A percentile compares a stretch with the other conserved stretches of the same genome.
Conservation (phyloP, 2,888 invertebrate genomes). For the Mesorhabditis sp. region DNA sequence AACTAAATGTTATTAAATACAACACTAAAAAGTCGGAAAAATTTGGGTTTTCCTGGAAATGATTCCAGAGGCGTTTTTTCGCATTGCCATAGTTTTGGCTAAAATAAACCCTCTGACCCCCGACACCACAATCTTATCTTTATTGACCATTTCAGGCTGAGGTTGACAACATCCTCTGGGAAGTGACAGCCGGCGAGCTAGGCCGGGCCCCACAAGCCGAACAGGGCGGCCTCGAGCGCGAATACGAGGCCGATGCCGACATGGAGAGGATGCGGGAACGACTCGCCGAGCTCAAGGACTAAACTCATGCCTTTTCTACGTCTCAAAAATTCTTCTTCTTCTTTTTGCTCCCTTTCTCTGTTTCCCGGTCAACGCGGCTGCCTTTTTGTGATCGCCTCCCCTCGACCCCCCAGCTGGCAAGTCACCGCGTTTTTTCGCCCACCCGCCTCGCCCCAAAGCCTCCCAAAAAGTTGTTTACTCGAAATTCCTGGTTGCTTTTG, state of each 20-base stretch:
- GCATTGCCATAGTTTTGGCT: too few relatives aligned
- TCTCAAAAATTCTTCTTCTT: conserved; percentile 4
- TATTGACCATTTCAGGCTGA: conserved; percentile 37
- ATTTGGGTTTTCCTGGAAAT: too few relatives aligned
- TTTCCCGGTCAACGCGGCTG: neutral
- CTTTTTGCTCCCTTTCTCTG: conserved; percentile 8
- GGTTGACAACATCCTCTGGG: conserved; percentile 54
- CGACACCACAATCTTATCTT: neutral
- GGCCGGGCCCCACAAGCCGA: conserved; percentile 50
- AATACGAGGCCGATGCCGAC: conserved; percentile 15
- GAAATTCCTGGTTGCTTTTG: too few relatives aligned
- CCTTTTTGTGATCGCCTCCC: too few relatives aligned
- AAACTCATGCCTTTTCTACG: conserved; percentile 9
- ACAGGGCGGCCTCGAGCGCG: conserved; percentile 28
- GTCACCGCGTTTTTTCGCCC: too few relatives aligned
- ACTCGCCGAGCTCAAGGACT: conserved; percentile 35
- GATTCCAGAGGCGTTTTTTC: too few relatives aligned
- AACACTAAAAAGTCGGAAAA: too few relatives aligned
- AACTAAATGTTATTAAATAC: too few relatives aligned
- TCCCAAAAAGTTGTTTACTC: too few relatives aligned
- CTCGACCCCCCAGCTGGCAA: too few relatives aligned
- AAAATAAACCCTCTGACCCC: too few relatives aligned
- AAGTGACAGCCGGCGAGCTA: conserved; percentile 54
- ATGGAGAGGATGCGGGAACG: conserved; percentile 35
- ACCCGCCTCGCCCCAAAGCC: too few relatives aligned